Evolutionary conservation across 2,113 vertebrate species (phyloP).

Genomic region (Strix aluco): DNA sequence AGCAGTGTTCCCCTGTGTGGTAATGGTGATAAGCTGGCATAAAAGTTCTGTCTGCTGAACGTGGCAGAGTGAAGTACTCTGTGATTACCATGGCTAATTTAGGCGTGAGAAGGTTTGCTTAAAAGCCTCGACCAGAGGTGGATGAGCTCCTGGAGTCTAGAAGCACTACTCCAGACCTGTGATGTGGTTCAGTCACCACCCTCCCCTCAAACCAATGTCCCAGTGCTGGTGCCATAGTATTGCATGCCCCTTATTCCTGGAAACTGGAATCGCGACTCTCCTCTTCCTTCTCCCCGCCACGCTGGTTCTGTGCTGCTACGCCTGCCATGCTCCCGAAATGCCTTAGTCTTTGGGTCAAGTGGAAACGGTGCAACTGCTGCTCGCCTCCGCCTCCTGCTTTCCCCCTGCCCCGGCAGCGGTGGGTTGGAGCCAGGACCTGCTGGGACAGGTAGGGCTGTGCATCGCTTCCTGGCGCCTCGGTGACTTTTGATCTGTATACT

Average conservation of each 20-base stretch:
- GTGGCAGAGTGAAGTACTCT: not conserved
- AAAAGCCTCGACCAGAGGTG: not conserved
- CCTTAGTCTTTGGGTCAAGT: not conserved
- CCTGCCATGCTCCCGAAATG: accelerated
- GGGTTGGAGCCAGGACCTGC: not conserved
- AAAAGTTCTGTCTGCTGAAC: not conserved
- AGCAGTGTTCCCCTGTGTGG: not conserved
- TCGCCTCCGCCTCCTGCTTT: not conserved
- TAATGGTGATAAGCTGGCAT: not conserved
- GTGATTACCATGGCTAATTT: not conserved
- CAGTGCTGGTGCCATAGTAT: accelerated
- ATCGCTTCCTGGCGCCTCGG: accelerated
- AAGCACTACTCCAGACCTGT: not conserved
- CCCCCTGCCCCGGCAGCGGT: not conserved
- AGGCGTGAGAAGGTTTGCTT: not conserved
- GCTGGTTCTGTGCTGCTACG: not conserved
- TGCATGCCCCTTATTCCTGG: not conserved
- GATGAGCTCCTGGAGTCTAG: not conserved
- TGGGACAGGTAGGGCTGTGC: not conserved
- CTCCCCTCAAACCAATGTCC: not conserved
- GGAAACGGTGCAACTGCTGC: not conserved
- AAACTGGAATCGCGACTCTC: not conserved
- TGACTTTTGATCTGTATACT: not conserved
- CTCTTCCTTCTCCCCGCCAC: accelerated
- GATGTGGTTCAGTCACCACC: not conserved